These are phyloP conservation scores for Caenorhabditis inopinata DNA, from an alignment of 1,140 invertebrate species.

Conservation along the genomic window DNA sequence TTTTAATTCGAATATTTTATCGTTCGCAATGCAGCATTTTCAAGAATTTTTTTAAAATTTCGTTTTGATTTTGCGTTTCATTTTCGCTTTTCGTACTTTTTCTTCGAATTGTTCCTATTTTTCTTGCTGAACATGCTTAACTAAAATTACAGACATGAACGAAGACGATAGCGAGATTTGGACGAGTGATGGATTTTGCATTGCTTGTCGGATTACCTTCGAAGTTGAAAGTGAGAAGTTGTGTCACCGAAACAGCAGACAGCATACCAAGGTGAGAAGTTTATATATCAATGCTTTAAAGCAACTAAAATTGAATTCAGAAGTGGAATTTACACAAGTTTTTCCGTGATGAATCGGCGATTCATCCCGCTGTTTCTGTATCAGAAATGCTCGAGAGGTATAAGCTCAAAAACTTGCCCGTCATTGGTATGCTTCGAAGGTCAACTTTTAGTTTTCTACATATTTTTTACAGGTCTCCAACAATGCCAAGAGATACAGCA, in stretches of 20 bases:
- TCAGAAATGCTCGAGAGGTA: conserved; percentile 4
- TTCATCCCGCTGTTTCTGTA: neutral
- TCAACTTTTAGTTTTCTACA: too few species aligned
- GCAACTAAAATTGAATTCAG: too few species aligned
- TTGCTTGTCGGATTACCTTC: neutral
- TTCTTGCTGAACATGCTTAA: neutral
- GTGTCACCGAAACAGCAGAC: neutral
- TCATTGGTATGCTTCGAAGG: neutral
- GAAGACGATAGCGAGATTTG: neutral
- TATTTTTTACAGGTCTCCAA: neutral
- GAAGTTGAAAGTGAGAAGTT: neutral
- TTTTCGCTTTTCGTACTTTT: neutral
- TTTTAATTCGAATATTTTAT: neutral
- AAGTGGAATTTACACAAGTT: neutral
- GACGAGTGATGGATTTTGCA: neutral
- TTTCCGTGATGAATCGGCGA: neutral
- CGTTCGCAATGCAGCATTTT: neutral
- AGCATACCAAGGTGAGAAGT: neutral
- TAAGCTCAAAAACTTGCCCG: neutral
- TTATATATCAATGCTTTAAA: too few species aligned
- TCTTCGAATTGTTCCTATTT: neutral
- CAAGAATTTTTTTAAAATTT: neutral
- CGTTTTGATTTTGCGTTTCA: neutral
- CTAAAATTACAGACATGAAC: neutral
- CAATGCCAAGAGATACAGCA: conserved; percentile 1